Conservation (phyloP, 2,113 vertebrate species). For the Psilopsiagon aurifrons region DNA sequence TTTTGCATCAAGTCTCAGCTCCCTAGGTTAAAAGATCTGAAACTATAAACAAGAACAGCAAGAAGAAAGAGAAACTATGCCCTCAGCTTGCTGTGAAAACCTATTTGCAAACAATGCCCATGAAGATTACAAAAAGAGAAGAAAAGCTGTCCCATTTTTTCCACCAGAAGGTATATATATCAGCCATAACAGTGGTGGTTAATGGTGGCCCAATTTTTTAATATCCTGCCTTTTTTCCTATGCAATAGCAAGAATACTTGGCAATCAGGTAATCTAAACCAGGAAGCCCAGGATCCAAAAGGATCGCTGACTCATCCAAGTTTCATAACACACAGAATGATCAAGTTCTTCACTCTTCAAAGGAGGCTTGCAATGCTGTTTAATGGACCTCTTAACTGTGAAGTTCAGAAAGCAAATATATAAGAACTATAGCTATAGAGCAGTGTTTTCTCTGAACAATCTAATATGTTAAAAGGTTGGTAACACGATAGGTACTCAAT, state of each 20-base stretch:
- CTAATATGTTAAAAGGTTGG: neutral
- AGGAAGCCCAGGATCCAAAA: neutral
- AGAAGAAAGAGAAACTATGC: neutral
- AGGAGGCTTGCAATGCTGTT: neutral
- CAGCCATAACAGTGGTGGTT: neutral
- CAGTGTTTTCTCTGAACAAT: neutral
- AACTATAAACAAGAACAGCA: neutral
- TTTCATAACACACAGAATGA: neutral
- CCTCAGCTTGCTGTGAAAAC: neutral
- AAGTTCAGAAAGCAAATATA: neutral
- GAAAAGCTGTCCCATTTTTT: neutral
- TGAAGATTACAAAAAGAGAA: neutral
- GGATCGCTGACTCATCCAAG: neutral
- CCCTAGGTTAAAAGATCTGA: neutral
- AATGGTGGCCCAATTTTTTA: neutral
- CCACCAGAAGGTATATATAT: neutral
- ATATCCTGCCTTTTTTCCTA: neutral
- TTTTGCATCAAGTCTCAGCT: neutral
- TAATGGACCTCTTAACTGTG: neutral
- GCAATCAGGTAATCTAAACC: neutral
- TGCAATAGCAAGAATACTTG: neutral
- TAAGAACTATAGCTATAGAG: neutral
- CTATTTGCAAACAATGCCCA: neutral
- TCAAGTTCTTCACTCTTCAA: neutral
- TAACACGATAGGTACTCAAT: neutral